Base-by-base conservation (phyloP, 2,888 invertebrate genomes). In the Sympetrum striolatum region DNA sequence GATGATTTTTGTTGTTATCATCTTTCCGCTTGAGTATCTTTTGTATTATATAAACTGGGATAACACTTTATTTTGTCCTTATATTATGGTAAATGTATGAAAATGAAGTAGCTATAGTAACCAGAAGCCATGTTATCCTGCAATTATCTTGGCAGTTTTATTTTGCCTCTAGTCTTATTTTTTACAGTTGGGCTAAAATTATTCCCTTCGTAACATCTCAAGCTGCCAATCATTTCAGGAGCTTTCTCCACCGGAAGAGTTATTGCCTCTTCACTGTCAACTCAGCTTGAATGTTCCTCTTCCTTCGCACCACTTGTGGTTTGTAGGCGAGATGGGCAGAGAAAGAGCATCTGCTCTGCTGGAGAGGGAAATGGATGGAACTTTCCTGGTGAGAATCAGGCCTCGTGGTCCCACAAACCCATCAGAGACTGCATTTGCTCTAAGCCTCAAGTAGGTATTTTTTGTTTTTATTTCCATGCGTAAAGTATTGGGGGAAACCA, bases 281-380 rank as follows among this genome's bases (percentile, higher is more conserved):
- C 58, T 37, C 39, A 86, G 4, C 60, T n/a, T 86, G 37, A 86
- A 86, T n/a, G 35, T 60, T 37, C 86, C 86, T 53, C 86, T 58
- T 64, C 86, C 86, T 8, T 60, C 60, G 5, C 86, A 53, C 15
- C 80, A 80, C 35, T 80, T 90, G n/a, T 90, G 96, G 97, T 98
- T 97, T 94, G 98, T 97, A 82, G 97, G 98, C 14, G 97, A 97
- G 94, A 98, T 98, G 97, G 97, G 97, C 53, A 95, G 98, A 91
- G 97, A 97, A 92, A 96, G 95, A 91, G 98, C 98, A 15, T 96
- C 97, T 73, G 94, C 95, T 91, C 96, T 96, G 90, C 94, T 98
- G 91, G 97, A 97, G 92, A 95, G 95, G 91, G 96, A 98, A 91
- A 96, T 96, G 93, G 96, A 97, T 94, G 98, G 98, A 92, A 98